A percentile compares a stretch with the other conserved stretches of the same genome.
phyloP scores from a whole-genome alignment of 2,113 vertebrate species.

The Furnarius figulus region DNA sequence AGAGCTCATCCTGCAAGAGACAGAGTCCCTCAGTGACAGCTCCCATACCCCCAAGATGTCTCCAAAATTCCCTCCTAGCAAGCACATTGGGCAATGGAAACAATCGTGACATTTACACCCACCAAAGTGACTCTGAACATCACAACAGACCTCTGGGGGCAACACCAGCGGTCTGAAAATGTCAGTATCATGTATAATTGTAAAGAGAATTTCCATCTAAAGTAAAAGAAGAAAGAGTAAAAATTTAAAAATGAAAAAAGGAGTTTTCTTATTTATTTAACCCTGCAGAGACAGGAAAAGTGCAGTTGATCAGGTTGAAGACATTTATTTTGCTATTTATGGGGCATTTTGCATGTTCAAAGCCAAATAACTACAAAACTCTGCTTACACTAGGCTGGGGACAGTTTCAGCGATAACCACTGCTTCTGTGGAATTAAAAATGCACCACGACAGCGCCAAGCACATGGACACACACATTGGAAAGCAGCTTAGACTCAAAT shows the following conservation, averaged over 20 bases:
- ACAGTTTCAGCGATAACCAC: slow-evolving; percentile 9
- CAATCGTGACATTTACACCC: background rate
- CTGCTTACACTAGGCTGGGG: background rate
- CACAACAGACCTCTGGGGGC: background rate
- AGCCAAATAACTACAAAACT: background rate
- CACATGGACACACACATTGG: slow-evolving; percentile 11
- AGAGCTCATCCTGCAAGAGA: slow-evolving; percentile 86
- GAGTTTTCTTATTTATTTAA: background rate
- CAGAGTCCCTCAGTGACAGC: background rate
- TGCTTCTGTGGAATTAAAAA: background rate
- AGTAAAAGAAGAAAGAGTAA: background rate
- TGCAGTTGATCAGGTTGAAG: background rate
- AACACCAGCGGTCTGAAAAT: background rate
- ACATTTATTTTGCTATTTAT: background rate
- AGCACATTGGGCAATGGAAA: background rate
- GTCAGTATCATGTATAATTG: background rate
- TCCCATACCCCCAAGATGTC: background rate
- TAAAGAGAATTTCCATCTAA: background rate
- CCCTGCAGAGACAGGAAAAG: background rate
- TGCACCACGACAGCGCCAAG: background rate
- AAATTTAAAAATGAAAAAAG: background rate
- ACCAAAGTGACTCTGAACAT: background rate
- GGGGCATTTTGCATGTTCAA: background rate
- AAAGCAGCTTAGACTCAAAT: background rate
- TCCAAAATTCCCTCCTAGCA: background rate